Evolutionary conservation across 2,888 invertebrate species (phyloP), one percentile per base, ranked within the genome.

Genomic region (Caenorhabditis sinica): DNA sequence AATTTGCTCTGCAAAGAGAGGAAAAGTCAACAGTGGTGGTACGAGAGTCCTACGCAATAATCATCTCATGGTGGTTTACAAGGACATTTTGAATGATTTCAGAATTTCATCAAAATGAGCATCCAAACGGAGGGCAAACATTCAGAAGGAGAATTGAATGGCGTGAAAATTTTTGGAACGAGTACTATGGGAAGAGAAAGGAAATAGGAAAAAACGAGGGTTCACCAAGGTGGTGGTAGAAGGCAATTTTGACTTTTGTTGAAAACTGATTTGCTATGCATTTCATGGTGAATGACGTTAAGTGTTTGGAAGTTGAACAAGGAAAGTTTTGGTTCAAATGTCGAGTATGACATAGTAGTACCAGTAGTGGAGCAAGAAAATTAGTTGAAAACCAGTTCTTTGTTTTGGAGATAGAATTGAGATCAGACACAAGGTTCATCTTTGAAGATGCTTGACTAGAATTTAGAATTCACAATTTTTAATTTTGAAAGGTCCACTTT

Each of bases 191-290:
- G 40, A 13, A 36, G 33, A 65, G 72, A 61, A 36, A 58, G 17
- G 8, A 51, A 63, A 45, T n/a, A 49, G 45, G 51, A 58, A 49
- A 58, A 6, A 30, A 28, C n/a, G 43, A n/a, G 45, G 75, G 53
- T 33, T 76, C 51, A 51, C 56, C 36, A 60, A 40, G 68, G 51
- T 9, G 43, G 65, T 53, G 45, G 23, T 30, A 28, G 49, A 28
- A 15, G 40, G 25, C 65, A 45, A 60, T 56, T 33, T 17, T 25
- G 58, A 53, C 36, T 49, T 60, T 53, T 20, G 60, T 63, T n/a
- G n/a, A 63, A 53, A 71, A 58, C 79, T 79, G 33, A 79, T 79
- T 79, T 79, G 63, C 72, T 79, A 79, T 79, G 71, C 63, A 79
- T 79, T 72, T 79, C 33, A 58, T 72, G 56, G 56, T 56, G 53